phyloP scores from a whole-genome alignment of 1,140 invertebrate species.

The Anthonomus grandis region DNA sequence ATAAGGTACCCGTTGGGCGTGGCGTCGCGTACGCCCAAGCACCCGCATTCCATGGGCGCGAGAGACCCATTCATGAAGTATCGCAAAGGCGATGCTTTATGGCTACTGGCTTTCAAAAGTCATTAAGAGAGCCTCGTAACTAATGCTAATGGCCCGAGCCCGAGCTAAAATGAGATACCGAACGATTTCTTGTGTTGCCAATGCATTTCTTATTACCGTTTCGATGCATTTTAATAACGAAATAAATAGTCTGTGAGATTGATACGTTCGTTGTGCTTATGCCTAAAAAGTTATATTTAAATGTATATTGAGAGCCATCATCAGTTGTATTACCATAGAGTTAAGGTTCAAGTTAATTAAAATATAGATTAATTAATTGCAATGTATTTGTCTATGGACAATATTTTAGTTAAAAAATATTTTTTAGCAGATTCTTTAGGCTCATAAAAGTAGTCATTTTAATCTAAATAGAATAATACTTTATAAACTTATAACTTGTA shows the following conservation, averaged over 20 bases:
- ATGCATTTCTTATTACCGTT: slow-evolving; percentile 22
- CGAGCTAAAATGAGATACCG: slow-evolving; percentile 16
- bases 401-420: no score
- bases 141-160: slow-evolving; percentile 24
- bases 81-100: slow-evolving; percentile 27
- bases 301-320: no score
- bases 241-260: slow-evolving; percentile 22
- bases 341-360: no score
- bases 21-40: slow-evolving; percentile 14
- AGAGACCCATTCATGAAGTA: slow-evolving; percentile 20
- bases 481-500: no score
- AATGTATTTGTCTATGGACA: no score
- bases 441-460: no score
- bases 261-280: no score
- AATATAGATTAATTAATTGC: no score
- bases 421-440: no score
- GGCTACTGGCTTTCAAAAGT: slow-evolving; percentile 29
- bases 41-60: slow-evolving; percentile 20
- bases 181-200: slow-evolving; percentile 20
- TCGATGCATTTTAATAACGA: slow-evolving; percentile 23
- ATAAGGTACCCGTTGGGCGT: slow-evolving; percentile 13
- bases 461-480: no score
- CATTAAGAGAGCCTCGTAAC: slow-evolving; percentile 27
- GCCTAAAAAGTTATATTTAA: no score
- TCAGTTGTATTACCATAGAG: no score